These are phyloP conservation scores for Mycteria americana DNA, from an alignment of 2,797 vertebrate species.

Conservation along the genomic window DNA sequence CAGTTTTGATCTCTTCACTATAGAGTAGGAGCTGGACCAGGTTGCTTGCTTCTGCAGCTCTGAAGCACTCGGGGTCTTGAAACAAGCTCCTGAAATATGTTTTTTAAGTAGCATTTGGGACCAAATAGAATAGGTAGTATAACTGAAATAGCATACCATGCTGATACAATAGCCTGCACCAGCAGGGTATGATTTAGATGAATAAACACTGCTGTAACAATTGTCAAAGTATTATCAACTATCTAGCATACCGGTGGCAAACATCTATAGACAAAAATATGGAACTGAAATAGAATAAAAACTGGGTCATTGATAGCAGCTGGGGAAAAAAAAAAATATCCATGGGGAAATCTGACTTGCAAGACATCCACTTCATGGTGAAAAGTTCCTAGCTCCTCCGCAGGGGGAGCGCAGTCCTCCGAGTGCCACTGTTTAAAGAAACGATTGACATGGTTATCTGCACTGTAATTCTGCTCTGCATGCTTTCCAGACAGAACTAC, in stretches of 20 bases:
- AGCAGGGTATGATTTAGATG: not conserved
- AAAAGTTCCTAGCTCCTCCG: not conserved
- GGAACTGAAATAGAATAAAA: not conserved
- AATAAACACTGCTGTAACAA: not conserved
- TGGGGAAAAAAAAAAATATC: not conserved
- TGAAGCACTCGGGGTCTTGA: not conserved
- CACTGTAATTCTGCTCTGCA: not conserved
- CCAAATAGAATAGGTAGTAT: not conserved
- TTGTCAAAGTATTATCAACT: not conserved
- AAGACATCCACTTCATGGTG: not conserved
- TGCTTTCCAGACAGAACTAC: not conserved
- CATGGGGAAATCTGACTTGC: not conserved
- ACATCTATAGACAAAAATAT: not conserved
- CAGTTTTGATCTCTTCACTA: not conserved
- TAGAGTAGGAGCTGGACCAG: not conserved
- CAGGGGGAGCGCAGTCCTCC: not conserved
- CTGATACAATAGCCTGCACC: not conserved
- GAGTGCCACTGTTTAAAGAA: not conserved
- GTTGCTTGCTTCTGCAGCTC: not conserved
- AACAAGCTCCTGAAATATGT: not conserved
- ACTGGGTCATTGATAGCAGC: not conserved
- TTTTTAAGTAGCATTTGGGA: not conserved
- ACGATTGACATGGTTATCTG: fast-evolving
- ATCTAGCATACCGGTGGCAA: not conserved
- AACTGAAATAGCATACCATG: not conserved